These are phyloP conservation scores for Phyllopteryx taeniolatus DNA, from an alignment of 2,113 vertebrate genomes.

Conservation along the genomic window DNA sequence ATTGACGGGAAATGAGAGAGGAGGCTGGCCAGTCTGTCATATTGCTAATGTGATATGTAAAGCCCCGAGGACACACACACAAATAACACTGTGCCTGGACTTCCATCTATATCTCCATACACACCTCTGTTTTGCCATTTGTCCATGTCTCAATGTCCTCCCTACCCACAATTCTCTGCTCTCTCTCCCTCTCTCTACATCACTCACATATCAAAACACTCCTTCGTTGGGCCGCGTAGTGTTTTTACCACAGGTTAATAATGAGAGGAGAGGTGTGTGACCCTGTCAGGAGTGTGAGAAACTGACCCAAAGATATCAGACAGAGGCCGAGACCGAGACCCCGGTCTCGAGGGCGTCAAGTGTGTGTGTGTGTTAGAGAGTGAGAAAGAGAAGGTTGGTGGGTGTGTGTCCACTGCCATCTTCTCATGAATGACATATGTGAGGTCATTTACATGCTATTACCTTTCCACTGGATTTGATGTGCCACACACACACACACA, in stretches of 20 bases:
- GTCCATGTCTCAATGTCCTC: constrained; percentile 30
- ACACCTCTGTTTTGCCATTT: constrained; percentile 31
- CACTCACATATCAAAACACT: constrained; percentile 29
- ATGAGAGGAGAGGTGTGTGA: constrained; percentile 69
- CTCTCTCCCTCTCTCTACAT: constrained; percentile 15
- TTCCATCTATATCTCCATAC: constrained; percentile 27
- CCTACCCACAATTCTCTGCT: constrained; percentile 14
- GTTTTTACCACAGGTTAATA: constrained; percentile 65
- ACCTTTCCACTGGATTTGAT: constrained; percentile 50
- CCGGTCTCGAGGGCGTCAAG: constrained; percentile 51
- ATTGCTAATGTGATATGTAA: constrained; percentile 66
- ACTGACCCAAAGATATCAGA: constrained; percentile 72
- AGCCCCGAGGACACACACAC: constrained; percentile 56
- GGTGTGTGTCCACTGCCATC: constrained; percentile 47
- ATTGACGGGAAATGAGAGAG: constrained; percentile 66
- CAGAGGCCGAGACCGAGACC: constrained; percentile 62
- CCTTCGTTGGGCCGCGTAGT: constrained; percentile 43
- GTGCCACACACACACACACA: constrained; percentile 14
- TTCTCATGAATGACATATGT: constrained; percentile 58
- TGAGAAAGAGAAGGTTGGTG: not conserved
- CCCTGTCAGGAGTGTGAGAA: constrained; percentile 69
- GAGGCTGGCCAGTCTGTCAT: constrained; percentile 58
- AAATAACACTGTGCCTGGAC: constrained; percentile 34
- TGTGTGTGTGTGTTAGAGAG: constrained; percentile 28
- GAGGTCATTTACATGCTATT: constrained; percentile 69